These are phyloP conservation scores for Oscheius sp. DNA, from an alignment of 2,888 invertebrate species.

Conservation along the genomic window DNA sequence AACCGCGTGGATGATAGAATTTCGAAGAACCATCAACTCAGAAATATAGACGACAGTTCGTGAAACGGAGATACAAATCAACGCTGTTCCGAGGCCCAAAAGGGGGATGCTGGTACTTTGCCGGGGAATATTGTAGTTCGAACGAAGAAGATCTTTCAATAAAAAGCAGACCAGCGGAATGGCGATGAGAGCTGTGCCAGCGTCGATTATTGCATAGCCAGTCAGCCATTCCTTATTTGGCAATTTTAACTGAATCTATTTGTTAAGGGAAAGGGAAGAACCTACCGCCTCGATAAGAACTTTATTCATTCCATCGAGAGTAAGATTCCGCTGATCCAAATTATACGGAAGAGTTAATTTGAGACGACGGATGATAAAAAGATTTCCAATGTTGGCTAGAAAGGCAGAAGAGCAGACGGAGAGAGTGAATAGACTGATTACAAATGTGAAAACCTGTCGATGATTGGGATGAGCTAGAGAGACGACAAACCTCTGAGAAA, in stretches of 20 bases:
- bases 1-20: neutral
- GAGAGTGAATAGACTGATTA: slow-evolving; percentile 1
- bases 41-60: neutral
- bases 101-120: slow-evolving; percentile 6
- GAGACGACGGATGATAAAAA: neutral
- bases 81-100: slow-evolving; percentile 25
- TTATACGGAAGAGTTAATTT: neutral
- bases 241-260: slow-evolving; percentile 2
- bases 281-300: too few species aligned
- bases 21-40: neutral
- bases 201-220: slow-evolving; percentile 4
- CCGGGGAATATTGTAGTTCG: slow-evolving; percentile 3
- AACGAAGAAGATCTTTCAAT: neutral
- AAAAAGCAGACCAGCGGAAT: slow-evolving; percentile 6
- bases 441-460: slow-evolving; percentile 17
- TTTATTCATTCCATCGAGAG: too few species aligned
- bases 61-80: slow-evolving; percentile 2
- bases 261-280: neutral
- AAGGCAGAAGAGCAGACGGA: slow-evolving; percentile 7
- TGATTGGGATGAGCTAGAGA: neutral
- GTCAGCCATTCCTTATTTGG: neutral
- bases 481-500: slow-evolving; percentile 12
- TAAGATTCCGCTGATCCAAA: too few species aligned
- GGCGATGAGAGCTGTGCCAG: neutral
- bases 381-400: slow-evolving; percentile 5